A percentile compares a stretch with the other conserved stretches of the same genome.
Evolutionary conservation across 2,113 vertebrate genomes (phyloP).

Genomic region (Syrrhaptes paradoxus): DNA sequence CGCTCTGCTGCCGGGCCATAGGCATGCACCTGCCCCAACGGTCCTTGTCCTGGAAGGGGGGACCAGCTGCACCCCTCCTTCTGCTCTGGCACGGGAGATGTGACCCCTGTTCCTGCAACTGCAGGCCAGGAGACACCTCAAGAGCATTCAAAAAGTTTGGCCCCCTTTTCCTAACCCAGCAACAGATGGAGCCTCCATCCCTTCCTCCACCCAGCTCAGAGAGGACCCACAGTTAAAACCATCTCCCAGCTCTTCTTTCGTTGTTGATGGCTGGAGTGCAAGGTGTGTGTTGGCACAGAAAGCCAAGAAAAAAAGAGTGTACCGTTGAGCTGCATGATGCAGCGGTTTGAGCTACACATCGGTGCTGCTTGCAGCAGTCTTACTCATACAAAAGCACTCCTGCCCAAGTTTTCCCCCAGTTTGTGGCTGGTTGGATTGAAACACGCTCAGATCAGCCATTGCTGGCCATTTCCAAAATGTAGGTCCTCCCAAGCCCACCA

Average conservation of each 20-base stretch:
- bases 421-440: not conserved
- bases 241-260: not conserved
- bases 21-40: accelerated
- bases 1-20: not conserved
- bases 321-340: not conserved
- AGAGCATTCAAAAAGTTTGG: not conserved
- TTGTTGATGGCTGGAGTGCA: not conserved
- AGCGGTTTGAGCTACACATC: accelerated
- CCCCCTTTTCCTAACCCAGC: not conserved
- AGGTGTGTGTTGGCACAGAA: not conserved
- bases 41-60: not conserved
- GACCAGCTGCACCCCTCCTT: not conserved
- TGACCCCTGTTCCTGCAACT: not conserved
- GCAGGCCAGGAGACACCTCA: not conserved
- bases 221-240: not conserved
- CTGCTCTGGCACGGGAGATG: not conserved
- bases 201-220: not conserved
- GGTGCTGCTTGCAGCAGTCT: not conserved
- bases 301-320: not conserved
- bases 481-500: not conserved
- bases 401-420: not conserved
- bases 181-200: not conserved
- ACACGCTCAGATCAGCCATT: not conserved
- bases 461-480: not conserved
- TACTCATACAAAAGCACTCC: not conserved